Evolutionary conservation across 2,113 vertebrate genomes (phyloP).

Genomic region (Esox niger): DNA sequence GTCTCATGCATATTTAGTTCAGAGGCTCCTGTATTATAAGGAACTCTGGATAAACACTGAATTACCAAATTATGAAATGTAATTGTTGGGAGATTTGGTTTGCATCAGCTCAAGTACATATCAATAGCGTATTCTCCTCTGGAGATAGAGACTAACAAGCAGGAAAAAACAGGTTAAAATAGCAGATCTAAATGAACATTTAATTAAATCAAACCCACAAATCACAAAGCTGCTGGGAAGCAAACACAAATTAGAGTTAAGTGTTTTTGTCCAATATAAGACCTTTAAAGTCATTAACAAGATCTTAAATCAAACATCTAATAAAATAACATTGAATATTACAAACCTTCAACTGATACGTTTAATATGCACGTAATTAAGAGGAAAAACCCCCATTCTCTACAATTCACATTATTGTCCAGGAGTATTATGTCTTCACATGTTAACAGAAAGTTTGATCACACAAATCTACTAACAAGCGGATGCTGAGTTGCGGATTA

Average conservation of each 20-base stretch:
- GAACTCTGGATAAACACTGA: no score
- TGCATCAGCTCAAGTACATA: no score
- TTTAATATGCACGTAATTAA: neutral
- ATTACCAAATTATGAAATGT: no score
- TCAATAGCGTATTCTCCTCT: no score
- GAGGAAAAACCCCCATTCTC: slow-evolving; percentile 4
- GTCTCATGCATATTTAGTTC: no score
- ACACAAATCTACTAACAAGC: slow-evolving; percentile 25
- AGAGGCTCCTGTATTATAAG: no score
- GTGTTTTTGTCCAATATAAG: neutral
- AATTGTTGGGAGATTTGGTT: no score
- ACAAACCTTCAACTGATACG: neutral
- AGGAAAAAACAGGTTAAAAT: no score
- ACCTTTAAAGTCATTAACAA: neutral
- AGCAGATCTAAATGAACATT: no score
- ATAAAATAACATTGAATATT: slow-evolving; percentile 4
- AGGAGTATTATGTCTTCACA: slow-evolving; percentile 26
- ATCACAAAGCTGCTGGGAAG: neutral
- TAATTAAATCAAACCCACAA: neutral
- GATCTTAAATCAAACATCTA: slow-evolving; percentile 4
- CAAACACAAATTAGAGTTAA: neutral
- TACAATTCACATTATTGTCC: slow-evolving; percentile 18
- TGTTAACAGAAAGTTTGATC: slow-evolving; percentile 47
- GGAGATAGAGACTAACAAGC: no score
- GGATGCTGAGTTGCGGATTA: slow-evolving; percentile 32